Evolutionary conservation across 1,140 invertebrate genomes (phyloP), one percentile per base, ranked within the genome.

Genomic region (Drosophila kohkoa): DNA sequence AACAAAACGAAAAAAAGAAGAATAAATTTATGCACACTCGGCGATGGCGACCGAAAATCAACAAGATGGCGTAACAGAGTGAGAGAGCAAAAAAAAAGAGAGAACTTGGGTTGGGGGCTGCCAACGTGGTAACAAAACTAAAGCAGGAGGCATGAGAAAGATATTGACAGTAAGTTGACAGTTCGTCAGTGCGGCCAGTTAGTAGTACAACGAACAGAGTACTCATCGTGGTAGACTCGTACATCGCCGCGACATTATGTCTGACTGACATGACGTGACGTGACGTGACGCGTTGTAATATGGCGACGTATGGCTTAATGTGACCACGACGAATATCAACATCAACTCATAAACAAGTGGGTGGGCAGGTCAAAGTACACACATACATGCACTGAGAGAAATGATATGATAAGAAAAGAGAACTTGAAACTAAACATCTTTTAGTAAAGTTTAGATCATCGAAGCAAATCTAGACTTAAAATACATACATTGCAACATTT

Each of bases 101-200:
- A 20, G 16, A 5, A 30, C 5, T 4, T n/a, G 35, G 2, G 6
- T 0, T 4, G 28, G 38, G 25, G 51, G 51, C 51, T 59, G 60
- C 62, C 20, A 69, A 51, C 69, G 63, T 46, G 55, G 7, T 46
- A 41, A 41, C 38, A 11, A 62, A 75, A 69, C 57, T 30, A 69
- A 52, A 41, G 7, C 13, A 55, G 52, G 64, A 80, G 41, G n/a
- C 11, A 43, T n/a, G 41, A 13, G 11, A 43, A 13, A 43, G 70
- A 81, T 85, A 85, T 85, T 85, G 81, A 85, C 81, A 85, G 66
- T 85, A 77, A 85, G 81, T 82, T 85, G 81, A 85, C 81, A 85
- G 75, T 83, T 85, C 77, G 77, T 85, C 81, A 85, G 51, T 72
- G 79, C 43, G 62, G 80, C 55, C 79, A 64, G 49, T 57, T 66